Evolutionary conservation across 2,888 invertebrate genomes (phyloP).

Genomic region (Doris montereyensis): DNA sequence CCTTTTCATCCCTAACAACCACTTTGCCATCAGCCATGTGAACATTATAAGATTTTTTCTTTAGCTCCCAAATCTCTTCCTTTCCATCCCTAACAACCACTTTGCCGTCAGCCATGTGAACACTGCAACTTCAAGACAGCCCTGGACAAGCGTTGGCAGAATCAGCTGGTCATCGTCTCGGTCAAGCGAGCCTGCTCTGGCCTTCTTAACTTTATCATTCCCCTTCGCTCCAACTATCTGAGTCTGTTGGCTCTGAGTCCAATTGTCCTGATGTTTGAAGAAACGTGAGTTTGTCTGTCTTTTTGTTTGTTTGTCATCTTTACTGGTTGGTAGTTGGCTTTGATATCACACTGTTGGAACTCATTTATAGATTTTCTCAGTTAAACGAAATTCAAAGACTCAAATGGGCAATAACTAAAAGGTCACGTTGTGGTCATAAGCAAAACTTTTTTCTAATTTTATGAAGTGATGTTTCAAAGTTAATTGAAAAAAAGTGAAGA

Average conservation of each 20-base stretch:
- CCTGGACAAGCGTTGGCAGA: slow-evolving; percentile 93
- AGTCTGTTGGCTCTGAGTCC: slow-evolving; percentile 94
- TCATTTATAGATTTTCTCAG: no score
- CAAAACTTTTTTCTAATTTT: no score
- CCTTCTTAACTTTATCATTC: slow-evolving; percentile 98
- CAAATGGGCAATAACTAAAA: no score
- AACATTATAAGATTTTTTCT: background rate
- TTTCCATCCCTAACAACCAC: background rate
- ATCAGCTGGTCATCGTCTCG: slow-evolving; percentile 95
- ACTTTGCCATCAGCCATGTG: slow-evolving; percentile 71
- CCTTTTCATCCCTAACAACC: background rate
- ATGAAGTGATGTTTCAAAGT: no score
- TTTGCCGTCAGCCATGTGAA: slow-evolving; percentile 82
- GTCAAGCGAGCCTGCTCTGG: slow-evolving; percentile 97
- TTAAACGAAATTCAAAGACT: no score
- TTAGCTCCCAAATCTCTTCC: background rate
- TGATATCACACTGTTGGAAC: no score
- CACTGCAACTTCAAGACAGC: slow-evolving; percentile 94
- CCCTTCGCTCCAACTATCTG: slow-evolving; percentile 93
- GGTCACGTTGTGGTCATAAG: no score
- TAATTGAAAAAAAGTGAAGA: no score
- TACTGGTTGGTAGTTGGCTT: no score
- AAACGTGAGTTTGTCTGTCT: no score
- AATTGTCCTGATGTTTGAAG: slow-evolving; percentile 92
- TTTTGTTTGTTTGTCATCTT: no score